phyloP scores from a whole-genome alignment of 2,888 invertebrate species.

The Drosophila maculinotata region DNA sequence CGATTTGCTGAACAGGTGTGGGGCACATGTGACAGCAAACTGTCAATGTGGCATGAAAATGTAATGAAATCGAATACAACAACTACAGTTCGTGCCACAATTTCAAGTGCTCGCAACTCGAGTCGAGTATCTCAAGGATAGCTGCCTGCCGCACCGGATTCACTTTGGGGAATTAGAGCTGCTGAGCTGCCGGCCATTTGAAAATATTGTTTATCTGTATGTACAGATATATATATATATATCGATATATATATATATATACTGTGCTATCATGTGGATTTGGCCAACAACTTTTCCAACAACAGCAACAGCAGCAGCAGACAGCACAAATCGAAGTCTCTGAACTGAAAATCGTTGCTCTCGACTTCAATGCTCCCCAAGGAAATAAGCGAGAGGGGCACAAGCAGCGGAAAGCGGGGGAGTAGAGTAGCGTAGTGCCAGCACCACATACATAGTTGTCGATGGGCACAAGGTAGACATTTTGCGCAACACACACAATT shows the following conservation, averaged over 20 bases:
- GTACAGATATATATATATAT: neutral
- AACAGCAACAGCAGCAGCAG: too few species aligned
- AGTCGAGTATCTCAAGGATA: conserved; percentile 24
- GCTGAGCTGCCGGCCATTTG: conserved; percentile 21
- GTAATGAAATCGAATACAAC: conserved; percentile 42
- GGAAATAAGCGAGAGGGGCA: conserved; percentile 10
- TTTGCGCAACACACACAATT: conserved; percentile 15
- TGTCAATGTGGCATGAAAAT: conserved; percentile 62
- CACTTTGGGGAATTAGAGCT: conserved; percentile 49
- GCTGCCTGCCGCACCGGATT: conserved; percentile 10
- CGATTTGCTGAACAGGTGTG: conserved; percentile 19
- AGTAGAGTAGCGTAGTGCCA: too few species aligned
- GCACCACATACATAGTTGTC: too few species aligned
- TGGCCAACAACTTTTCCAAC: conserved; percentile 5
- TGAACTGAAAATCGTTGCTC: conserved; percentile 17
- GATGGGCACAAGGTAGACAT: too few species aligned
- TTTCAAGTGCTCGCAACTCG: neutral
- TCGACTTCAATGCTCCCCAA: conserved; percentile 14
- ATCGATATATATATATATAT: neutral
- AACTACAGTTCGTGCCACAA: conserved; percentile 13
- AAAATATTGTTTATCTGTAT: neutral
- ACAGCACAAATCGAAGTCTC: conserved; percentile 42
- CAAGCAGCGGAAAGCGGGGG: conserved; percentile 1
- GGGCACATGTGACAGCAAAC: conserved; percentile 46
- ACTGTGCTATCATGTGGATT: conserved; percentile 4